These are phyloP conservation scores for Phyllopteryx taeniolatus DNA, from an alignment of 2,113 vertebrate genomes.

Conservation along the genomic window DNA sequence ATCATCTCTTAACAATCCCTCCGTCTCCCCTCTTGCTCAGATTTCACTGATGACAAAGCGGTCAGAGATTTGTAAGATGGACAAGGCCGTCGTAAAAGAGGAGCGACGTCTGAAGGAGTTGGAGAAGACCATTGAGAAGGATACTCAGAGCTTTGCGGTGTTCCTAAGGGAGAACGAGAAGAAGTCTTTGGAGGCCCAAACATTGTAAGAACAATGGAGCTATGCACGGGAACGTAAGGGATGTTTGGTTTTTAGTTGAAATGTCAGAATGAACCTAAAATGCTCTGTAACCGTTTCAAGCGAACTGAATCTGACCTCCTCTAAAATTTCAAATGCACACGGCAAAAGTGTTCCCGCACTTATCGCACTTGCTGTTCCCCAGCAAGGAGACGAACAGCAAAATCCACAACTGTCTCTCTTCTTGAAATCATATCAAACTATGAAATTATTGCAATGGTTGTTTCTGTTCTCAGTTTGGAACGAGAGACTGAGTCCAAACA, in stretches of 20 bases:
- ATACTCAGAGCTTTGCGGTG: conserved; percentile 75
- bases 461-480: conserved; percentile 74
- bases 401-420: too few species aligned
- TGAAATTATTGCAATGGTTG: background rate
- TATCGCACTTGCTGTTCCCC: too few species aligned
- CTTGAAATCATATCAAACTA: too few species aligned
- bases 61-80: conserved; percentile 78
- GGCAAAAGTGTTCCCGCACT: too few species aligned
- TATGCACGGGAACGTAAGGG: background rate
- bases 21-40: conserved; percentile 56
- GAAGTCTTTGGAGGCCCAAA: conserved; percentile 78
- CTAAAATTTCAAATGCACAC: too few species aligned
- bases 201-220: conserved; percentile 63
- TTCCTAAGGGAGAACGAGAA: conserved; percentile 83
- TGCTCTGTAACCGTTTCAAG: background rate
- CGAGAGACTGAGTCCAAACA: conserved; percentile 78
- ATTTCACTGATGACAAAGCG: conserved; percentile 77
- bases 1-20: background rate
- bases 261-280: background rate
- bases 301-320: too few species aligned
- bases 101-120: conserved; percentile 76
- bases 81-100: conserved; percentile 67
- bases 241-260: background rate
- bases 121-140: conserved; percentile 74
- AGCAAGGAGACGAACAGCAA: too few species aligned